A percentile compares a stretch with the other conserved stretches of the same genome.
Conservation (phyloP, 35 echinoderm and acorn worm genomes). For the Chiridota heheva region DNA sequence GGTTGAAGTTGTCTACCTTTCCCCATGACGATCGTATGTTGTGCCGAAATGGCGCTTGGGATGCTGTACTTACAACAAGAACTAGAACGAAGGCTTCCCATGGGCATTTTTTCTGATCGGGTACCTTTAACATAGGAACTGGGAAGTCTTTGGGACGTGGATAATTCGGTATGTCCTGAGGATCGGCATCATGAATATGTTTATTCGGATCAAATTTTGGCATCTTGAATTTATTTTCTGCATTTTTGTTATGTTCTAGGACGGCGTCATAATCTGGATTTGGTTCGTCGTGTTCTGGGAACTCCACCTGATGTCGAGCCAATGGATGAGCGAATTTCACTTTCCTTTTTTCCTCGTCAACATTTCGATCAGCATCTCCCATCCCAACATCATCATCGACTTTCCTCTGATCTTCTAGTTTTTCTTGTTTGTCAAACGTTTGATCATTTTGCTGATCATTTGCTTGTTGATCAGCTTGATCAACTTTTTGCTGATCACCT, state of each 20-base stretch:
- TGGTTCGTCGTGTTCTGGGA: constrained; percentile 19
- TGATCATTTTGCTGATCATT: neutral
- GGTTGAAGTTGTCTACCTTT: constrained; percentile 15
- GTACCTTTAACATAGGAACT: constrained; percentile 38
- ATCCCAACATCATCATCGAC: neutral
- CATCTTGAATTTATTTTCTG: constrained; percentile 7
- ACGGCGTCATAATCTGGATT: constrained; percentile 39
- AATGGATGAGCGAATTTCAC: constrained; percentile 19
- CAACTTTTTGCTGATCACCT: neutral
- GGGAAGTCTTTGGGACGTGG: constrained; percentile 80
- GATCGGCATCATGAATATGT: constrained; percentile 39
- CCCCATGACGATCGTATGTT: constrained; percentile 79
- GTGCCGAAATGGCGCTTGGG: constrained; percentile 33
- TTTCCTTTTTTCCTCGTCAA: constrained; percentile 8
- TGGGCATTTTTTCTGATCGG: constrained; percentile 42
- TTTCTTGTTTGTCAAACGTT: neutral
- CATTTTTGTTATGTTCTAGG: constrained; percentile 41
- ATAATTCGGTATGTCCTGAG: constrained; percentile 8
- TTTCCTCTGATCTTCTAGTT: constrained; percentile 1
- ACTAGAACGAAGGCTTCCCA: constrained; percentile 32
- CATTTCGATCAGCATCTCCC: neutral
- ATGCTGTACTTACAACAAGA: constrained; percentile 32
- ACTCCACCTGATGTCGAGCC: no score
- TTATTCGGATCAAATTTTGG: constrained; percentile 59
- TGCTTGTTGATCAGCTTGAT: neutral